Evolutionary conservation across 1,140 invertebrate species (phyloP), one percentile per base, ranked within the genome.

Genomic region (Mercenaria mercenaria): DNA sequence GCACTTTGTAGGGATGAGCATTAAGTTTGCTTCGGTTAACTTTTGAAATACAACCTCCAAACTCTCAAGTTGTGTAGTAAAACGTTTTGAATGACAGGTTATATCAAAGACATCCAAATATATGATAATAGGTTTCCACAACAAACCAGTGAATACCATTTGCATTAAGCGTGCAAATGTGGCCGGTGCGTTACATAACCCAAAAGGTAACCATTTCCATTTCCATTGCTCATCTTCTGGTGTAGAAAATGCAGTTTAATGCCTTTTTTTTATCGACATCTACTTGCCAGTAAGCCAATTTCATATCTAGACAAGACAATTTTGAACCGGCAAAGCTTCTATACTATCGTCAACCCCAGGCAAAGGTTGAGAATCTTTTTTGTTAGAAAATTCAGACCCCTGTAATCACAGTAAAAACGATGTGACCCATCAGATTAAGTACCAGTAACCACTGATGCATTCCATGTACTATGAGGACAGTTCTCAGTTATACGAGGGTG

Each of bases 351-450:
- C 23, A 52, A 80, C 39, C 20, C 77, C 18, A 93, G 77, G 77
- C 18, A 80, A 37, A 34, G 77, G 77, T 29, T 80, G 26, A 2
- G 43, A 56, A 56, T 47, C 29, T 80, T 90, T 32, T 50, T 20
- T 29, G 92, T 90, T 0, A 84, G 56, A 39, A 64, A 18, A 74
- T 93, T 93, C 15, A 91, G 67, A 26, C 50, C 50, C 39, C 89
- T 96, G 93, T 96, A 97, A 93, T 97, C 96, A 10, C 93, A 95
- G 92, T 96, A 96, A 29, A 97, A 93, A 50, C 96, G 87, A 56
- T 96, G 91, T 32, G 92, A 89, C 95, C 77, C 96, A 91, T 96
- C 91, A 0, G 92, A 39, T 84, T 77, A 43, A 34, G 13, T 43
- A 8, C 39, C n/a, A 41, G 37, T 26, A n/a, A 80, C 77, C 4